Evolutionary conservation across 1,140 invertebrate genomes (phyloP), one percentile per base, ranked within the genome.

Genomic region (Halictus rubicundus): DNA sequence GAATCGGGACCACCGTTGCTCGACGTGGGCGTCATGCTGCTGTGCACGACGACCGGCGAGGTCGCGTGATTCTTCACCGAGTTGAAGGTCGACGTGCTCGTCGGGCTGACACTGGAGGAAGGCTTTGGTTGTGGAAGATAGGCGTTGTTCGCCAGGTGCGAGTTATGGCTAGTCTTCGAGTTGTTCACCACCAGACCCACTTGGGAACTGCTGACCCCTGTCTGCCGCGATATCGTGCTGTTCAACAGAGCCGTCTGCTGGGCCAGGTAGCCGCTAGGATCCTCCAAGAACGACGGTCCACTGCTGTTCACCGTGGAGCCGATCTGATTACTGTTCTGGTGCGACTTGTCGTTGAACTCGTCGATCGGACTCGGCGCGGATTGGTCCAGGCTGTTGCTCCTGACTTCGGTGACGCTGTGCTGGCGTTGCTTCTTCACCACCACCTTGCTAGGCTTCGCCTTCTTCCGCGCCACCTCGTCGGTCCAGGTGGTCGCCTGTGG

Each of bases 211-310:
- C 91, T 89, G 49, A 93, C 91, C 82, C 95, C 95, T 7, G 96
- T 96, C 92, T 96, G 96, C 83, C 95, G 94, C 27, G 96, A 96
- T 90, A 97, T 97, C 14, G 96, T 97, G 88, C 95, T 97, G 84
- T 98, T 97, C 39, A 98, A 87, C 75, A 97, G 88, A 39, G 96
- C 96, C 2, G 97, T 97, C 88, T 97, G 97, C 87, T 97, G 97
- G 8, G 97, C 96, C 72, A 98, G 92, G 93, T 98, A 98, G 7
- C 96, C 97, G 88, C 96, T 97, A 0, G 97, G 97, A 92, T 98
- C 97, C 83, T 98, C 97, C 93, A 98, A 95, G 87, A 98, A 98
- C 54, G 96, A 96, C 2, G 95, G 96, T 78, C 93, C 93, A n/a
- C 91, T 91, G 83, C 90, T 91, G 74, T 80, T 92, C 8, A 89